Percentiles rank a stretch among this genome's conserved stretches.
phyloP scores from a whole-genome alignment of 2,113 vertebrate genomes.

The Brachyhypopomus gauderio region DNA sequence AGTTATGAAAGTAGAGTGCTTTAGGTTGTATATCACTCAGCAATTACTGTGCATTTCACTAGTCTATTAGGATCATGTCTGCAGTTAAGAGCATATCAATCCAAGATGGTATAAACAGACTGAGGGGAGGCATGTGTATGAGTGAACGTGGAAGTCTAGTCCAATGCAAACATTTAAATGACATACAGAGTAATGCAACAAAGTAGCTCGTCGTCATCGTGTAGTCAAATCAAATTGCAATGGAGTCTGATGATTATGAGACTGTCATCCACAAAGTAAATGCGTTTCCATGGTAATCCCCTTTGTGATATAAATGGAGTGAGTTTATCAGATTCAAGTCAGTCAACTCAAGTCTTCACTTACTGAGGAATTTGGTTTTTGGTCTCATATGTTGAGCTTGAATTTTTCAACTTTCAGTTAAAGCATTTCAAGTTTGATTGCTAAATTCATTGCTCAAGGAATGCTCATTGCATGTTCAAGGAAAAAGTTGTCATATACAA shows the following conservation, averaged over 20 bases:
- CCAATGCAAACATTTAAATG: constrained; percentile 4
- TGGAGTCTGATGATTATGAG: background rate
- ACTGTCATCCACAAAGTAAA: constrained; percentile 1
- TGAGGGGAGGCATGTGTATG: constrained; percentile 9
- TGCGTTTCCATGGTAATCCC: background rate
- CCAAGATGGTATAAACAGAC: constrained; percentile 24
- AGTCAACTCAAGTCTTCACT: constrained; percentile 10
- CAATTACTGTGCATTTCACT: constrained; percentile 41
- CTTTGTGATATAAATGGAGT: constrained; percentile 7
- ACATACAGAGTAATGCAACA: background rate
- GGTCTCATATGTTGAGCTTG: background rate
- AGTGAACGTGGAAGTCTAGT: constrained; percentile 14
- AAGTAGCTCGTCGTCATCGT: background rate
- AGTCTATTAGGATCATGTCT: constrained; percentile 44
- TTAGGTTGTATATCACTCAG: constrained; percentile 35
- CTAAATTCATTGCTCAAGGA: constrained; percentile 2
- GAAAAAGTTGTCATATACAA: background rate
- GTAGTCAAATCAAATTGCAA: background rate
- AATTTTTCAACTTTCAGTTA: background rate
- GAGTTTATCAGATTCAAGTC: constrained; percentile 28
- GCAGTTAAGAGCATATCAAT: constrained; percentile 47
- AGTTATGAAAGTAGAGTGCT: constrained; percentile 18
- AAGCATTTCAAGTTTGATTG: background rate
- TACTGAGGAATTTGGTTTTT: constrained; percentile 8
- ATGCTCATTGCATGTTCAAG: too few relatives aligned